Conservation (phyloP, 2,888 invertebrate species). For the Cheilosia impressa region DNA sequence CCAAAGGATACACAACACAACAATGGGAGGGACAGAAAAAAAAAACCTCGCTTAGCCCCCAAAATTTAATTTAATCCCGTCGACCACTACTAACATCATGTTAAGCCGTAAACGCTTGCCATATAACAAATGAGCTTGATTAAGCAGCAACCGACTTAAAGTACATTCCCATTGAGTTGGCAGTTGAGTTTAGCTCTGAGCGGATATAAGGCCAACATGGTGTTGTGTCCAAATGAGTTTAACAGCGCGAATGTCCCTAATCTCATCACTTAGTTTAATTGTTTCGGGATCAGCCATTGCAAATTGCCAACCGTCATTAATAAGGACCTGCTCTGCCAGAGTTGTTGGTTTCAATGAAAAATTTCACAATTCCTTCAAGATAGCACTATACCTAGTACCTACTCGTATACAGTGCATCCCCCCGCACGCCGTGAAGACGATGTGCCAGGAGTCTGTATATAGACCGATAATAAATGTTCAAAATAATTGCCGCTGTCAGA, state of each 20-base stretch:
- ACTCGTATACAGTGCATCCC: background rate
- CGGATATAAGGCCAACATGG: conserved; percentile 31
- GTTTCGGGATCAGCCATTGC: conserved; percentile 72
- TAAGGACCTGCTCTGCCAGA: conserved; percentile 30
- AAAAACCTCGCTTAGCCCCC: background rate
- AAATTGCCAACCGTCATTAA: conserved; percentile 68
- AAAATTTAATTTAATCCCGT: conserved; percentile 62
- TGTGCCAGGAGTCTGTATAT: background rate
- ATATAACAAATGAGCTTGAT: conserved; percentile 72
- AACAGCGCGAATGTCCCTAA: conserved; percentile 72
- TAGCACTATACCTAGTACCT: background rate
- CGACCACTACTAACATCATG: conserved; percentile 64
- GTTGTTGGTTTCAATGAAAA: conserved; percentile 40
- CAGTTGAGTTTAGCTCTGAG: background rate
- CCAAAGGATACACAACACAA: background rate
- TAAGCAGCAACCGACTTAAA: conserved; percentile 56
- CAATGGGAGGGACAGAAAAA: background rate
- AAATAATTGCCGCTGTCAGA: conserved; percentile 73
- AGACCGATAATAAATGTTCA: conserved; percentile 65
- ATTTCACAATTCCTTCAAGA: conserved; percentile 21
- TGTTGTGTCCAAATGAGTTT: conserved; percentile 63
- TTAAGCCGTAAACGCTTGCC: conserved; percentile 58
- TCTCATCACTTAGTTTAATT: conserved; percentile 73
- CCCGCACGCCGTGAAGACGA: background rate
- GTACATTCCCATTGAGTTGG: conserved; percentile 53